Base-by-base conservation (phyloP, 2,888 invertebrate genomes). In the Dryobotodes eremita region DNA sequence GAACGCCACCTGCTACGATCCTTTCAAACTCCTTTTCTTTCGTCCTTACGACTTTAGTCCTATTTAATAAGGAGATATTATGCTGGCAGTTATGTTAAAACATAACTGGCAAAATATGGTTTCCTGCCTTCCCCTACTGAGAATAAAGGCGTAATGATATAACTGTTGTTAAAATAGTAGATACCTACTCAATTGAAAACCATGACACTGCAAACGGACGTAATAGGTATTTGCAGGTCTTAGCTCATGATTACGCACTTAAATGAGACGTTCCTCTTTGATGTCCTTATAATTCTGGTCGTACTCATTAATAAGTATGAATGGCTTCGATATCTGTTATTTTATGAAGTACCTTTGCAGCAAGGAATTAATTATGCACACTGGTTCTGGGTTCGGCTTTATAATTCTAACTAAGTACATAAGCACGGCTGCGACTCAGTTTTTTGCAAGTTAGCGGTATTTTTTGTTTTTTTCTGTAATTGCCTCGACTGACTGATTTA, bases 141-240 rank as follows among this genome's bases (percentile, higher is more conserved):
- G 13, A 31, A 23, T 31, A 59, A 8, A 42, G 15, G 15, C 2
- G 5, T 46, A 8, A 53, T 36, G 20, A 55, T 42, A 31, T 17
- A 59, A 31, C 23, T 23, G 10, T 42, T 57, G 42, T 57, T 59
- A 7, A 15, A 80, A 57, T 71, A 57, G n/a, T 42, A 42, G 6
- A 5, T 50, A 31, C 8, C 20, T 8, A 50, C 0, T 62, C 15
- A 72, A 72, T 80, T 80, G 42, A 65, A 62, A 72, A 65, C 50
- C 42, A 61, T 80, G 69, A 85, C 26, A 75, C 23, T 36, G 36
- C 46, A n/a, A 72, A 71, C 8, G 13, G 36, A 26, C 48, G 59
- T 66, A 62, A 70, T 70, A 72, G 13, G 36, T 72, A 61, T 72
- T 72, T 64, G 36, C 13, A 53, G 50, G 50, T 59, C 31, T 69